phyloP scores from a whole-genome alignment of 2,797 vertebrate species.

The Toxotes lorentzi region DNA sequence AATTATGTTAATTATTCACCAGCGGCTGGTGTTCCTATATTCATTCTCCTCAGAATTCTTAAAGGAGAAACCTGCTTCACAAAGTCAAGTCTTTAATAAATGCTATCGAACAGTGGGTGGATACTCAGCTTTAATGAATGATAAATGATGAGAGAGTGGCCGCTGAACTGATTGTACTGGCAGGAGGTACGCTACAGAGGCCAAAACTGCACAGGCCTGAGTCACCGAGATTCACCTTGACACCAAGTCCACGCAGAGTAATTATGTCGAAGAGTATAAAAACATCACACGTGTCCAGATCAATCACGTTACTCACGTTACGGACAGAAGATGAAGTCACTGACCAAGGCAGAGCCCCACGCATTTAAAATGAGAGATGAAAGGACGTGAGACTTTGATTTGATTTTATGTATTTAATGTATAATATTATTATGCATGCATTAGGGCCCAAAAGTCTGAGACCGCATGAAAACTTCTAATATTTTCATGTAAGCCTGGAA shows the following conservation, averaged over 20 bases:
- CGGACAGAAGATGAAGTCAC: too few relatives aligned
- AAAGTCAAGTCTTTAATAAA: background rate
- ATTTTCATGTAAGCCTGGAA: too few relatives aligned
- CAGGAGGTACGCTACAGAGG: background rate
- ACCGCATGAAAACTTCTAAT: too few relatives aligned
- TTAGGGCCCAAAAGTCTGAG: too few relatives aligned
- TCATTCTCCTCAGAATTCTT: background rate
- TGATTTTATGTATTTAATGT: too few relatives aligned
- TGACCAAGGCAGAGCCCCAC: too few relatives aligned
- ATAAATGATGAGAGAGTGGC: background rate
- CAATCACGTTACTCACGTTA: too few relatives aligned
- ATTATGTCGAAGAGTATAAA: background rate
- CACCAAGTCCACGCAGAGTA: background rate
- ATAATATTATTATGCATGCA: too few relatives aligned
- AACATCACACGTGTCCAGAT: background rate
- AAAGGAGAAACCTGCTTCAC: background rate
- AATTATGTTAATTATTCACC: background rate
- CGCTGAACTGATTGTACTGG: background rate
- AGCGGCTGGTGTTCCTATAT: background rate
- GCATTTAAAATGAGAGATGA: too few relatives aligned
- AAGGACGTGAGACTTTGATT: too few relatives aligned
- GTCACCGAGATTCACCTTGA: constrained; percentile 4
- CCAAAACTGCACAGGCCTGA: background rate
- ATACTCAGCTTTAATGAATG: background rate
- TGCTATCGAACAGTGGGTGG: background rate